Conservation (phyloP, 2,797 vertebrate species). For the Periparus ater region DNA sequence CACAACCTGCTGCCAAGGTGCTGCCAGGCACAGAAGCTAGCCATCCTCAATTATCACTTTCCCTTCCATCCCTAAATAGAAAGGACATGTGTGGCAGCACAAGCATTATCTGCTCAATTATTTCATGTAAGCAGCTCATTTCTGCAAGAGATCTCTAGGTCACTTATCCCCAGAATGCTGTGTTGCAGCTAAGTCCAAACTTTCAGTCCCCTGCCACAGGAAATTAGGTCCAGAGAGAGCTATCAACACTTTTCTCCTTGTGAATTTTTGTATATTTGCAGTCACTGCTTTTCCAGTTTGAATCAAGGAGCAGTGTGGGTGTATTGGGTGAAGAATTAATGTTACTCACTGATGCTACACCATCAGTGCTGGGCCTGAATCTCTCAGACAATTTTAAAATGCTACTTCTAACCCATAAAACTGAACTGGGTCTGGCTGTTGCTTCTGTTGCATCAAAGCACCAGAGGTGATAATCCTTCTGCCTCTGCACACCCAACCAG, state of each 20-base stretch:
- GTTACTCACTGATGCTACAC: background rate
- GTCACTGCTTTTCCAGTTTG: background rate
- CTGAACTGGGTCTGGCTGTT: background rate
- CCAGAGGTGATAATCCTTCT: background rate
- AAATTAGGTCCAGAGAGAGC: background rate
- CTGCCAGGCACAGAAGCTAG: background rate
- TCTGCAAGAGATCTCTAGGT: background rate
- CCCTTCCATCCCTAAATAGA: constrained; percentile 53
- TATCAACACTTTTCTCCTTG: background rate
- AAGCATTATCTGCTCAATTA: background rate
- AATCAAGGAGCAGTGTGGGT: background rate
- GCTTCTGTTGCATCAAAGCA: background rate
- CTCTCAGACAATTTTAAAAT: background rate
- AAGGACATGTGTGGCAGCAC: background rate
- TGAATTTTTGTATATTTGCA: background rate
- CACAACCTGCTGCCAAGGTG: background rate
- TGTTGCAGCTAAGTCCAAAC: background rate
- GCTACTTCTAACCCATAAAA: background rate
- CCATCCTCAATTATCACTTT: constrained; percentile 23
- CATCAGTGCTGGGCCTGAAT: background rate
- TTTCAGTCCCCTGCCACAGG: background rate
- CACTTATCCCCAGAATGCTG: background rate
- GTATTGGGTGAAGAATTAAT: background rate
- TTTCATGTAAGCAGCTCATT: background rate
- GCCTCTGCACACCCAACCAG: background rate